Evolutionary conservation across 2,797 vertebrate species (phyloP).

Genomic region (Notolepis coatsorum): DNA sequence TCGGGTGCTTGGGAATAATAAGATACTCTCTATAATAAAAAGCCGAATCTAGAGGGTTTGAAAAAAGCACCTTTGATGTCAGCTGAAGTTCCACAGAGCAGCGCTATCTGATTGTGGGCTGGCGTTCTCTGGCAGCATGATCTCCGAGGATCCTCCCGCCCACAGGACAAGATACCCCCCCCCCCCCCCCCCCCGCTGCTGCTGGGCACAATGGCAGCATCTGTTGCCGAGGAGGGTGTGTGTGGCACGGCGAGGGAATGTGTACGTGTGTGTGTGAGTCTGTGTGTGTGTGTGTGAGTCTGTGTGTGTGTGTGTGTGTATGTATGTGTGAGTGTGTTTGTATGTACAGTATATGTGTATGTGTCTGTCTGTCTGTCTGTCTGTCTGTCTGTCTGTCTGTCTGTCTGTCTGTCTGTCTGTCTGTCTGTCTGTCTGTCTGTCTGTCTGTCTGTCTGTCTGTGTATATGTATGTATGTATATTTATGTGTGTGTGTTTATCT

Average conservation of each 20-base stretch:
- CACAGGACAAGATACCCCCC: conserved; percentile 59
- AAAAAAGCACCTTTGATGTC: conserved; percentile 74
- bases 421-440: too few species aligned
- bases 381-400: too few species aligned
- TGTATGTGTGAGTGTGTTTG: too few species aligned
- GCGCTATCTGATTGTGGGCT: conserved; percentile 64
- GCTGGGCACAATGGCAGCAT: conserved; percentile 32
- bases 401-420: too few species aligned
- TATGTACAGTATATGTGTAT: too few species aligned
- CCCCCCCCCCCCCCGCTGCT: not conserved
- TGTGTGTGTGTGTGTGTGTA: not conserved
- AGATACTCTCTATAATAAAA: conserved; percentile 42
- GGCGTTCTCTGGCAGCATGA: conserved; percentile 62
- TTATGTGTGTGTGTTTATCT: too few species aligned
- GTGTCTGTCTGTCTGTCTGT: too few species aligned
- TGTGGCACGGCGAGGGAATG: conserved; percentile 25
- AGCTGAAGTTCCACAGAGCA: conserved; percentile 71
- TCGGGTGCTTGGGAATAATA: conserved; percentile 54
- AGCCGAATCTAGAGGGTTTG: conserved; percentile 59
- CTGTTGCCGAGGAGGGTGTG: conserved; percentile 48
- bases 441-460: too few species aligned
- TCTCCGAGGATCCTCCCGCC: conserved; percentile 58
- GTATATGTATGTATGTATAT: too few species aligned
- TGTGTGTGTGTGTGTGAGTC: not conserved
- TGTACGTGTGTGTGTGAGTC: conserved; percentile 1